Base-by-base conservation (phyloP, 2,797 vertebrate species). In the Erpetoichthys calabaricus region DNA sequence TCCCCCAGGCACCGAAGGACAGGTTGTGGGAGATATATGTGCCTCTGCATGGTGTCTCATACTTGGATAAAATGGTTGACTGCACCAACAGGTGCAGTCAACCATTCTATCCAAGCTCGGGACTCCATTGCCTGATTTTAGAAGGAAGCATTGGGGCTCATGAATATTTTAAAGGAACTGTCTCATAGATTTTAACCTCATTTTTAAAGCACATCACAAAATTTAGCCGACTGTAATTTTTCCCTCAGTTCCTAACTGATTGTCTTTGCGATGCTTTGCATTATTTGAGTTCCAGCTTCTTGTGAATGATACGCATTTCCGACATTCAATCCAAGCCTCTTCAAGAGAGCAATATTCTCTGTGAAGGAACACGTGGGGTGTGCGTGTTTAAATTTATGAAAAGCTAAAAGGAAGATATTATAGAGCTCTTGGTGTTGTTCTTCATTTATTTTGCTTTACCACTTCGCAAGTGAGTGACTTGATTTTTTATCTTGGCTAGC, bases 371-470 rank as follows among this genome's bases (percentile, higher is more conserved):
- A 45, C 56, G 58, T 59, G 47, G 56, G 53, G 58, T 42, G 47
- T 25, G 25, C 25, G 25, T 25, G 25, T 25, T 25, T 25, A 25
- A 25, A 25, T 25, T 25, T 25, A 1, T 57, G 55, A 25, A 61
- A 61, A 44, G 59, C 55, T 3, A 61, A 8, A n/a, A 57, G 59
- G 51, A 61, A 51, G 51, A 56, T 44, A 53, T 61, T 57, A 57
- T 6, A 51, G 43, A 52, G 25, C 43, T 54, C 55, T 57, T 59
- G 53, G 44, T 9, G 53, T 10, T 62, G 61, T 45, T 59, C 61
- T 56, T 62, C 61, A 51, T 59, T 62, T 42, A 56, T 7, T 45
- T 59, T 59, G 57, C 59, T 10, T 58, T 44, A 10, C 60, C 60
- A 58, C 46, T 44, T 58, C 45, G 42, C 44, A 52, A 47, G 47